Evolutionary conservation across 2,113 vertebrate genomes (phyloP).

Genomic region (Meleagris gallopavo): DNA sequence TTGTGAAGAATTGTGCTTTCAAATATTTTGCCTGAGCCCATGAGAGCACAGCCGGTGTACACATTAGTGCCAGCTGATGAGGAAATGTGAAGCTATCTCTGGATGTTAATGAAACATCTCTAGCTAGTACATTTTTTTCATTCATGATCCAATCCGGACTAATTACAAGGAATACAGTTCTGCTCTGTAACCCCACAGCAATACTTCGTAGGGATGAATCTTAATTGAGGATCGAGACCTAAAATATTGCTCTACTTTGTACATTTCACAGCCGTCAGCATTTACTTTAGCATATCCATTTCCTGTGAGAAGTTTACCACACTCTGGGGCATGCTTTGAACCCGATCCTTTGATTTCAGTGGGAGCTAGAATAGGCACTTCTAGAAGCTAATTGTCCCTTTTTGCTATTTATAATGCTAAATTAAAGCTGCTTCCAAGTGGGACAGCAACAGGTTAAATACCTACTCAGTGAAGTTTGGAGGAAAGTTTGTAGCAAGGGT

Average conservation of each 20-base stretch:
- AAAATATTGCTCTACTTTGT: conserved; percentile 48
- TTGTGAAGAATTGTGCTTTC: neutral
- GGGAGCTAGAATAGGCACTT: neutral
- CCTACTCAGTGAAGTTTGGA: neutral
- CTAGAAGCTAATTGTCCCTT: conserved; percentile 34
- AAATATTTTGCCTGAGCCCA: neutral
- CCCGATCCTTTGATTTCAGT: conserved; percentile 55
- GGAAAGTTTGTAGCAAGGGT: conserved; percentile 4
- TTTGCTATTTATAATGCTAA: conserved; percentile 19
- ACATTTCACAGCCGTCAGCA: conserved; percentile 30
- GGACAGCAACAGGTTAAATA: neutral
- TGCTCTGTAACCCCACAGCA: conserved; percentile 33
- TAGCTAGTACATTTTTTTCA: conserved; percentile 34
- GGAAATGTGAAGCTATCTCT: conserved; percentile 9
- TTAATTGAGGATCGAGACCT: conserved; percentile 35
- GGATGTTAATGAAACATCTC: conserved; percentile 22
- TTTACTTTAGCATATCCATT: conserved; percentile 37
- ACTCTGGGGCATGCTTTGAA: conserved; percentile 53
- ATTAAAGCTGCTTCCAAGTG: conserved; percentile 10
- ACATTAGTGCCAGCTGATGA: neutral
- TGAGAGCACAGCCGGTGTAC: rapidly evolving
- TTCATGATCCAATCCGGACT: conserved; percentile 31
- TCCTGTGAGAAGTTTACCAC: conserved; percentile 60
- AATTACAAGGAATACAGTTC: conserved; percentile 54
- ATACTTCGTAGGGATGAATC: conserved; percentile 30